Conservation (phyloP, 2,113 vertebrate species). For the Muntiacus muntjak region DNA sequence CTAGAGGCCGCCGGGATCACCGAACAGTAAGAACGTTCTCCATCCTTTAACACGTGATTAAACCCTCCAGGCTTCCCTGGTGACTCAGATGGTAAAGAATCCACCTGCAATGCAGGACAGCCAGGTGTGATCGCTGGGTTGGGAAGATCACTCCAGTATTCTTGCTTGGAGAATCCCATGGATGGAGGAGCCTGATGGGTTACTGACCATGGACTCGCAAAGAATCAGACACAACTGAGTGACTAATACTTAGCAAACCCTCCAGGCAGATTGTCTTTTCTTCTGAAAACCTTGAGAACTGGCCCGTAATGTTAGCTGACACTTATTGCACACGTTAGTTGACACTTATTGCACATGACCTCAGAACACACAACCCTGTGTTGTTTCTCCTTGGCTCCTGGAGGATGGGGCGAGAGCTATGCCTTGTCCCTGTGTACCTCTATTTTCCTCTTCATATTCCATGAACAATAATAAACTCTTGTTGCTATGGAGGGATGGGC, state of each 20-base stretch:
- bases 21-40: slow-evolving; percentile 70
- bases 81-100: neutral
- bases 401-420: neutral
- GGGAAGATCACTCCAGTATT: neutral
- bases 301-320: neutral
- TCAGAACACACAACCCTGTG: neutral
- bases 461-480: neutral
- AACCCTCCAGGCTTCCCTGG: neutral
- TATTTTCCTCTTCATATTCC: fast-evolving
- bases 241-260: neutral
- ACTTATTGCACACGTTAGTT: neutral
- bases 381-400: neutral
- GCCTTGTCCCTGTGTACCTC: neutral
- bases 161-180: neutral
- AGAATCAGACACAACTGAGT: neutral
- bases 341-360: neutral
- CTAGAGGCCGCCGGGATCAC: slow-evolving; percentile 32
- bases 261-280: neutral
- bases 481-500: neutral
- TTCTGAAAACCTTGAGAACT: neutral
- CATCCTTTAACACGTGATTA: neutral
- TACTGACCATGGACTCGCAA: neutral
- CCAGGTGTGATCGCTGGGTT: neutral
- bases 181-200: neutral
- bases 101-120: neutral